Conservation (phyloP, 2,113 vertebrate species). For the Mesitornis unicolor region DNA sequence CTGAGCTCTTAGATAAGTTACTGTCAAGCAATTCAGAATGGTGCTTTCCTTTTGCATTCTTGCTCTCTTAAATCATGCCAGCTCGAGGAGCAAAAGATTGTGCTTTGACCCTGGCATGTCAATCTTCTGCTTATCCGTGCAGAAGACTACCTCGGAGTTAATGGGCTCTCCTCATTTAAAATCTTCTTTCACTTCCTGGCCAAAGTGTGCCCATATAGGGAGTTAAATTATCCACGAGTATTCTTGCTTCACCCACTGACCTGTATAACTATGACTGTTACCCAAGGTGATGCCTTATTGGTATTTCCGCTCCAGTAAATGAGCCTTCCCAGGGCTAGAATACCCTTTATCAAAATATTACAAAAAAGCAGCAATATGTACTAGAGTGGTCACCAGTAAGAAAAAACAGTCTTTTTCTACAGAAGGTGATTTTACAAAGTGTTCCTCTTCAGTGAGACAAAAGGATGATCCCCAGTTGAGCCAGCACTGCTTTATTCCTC, state of each 20-base stretch:
- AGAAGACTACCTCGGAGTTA: neutral
- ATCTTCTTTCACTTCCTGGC: neutral
- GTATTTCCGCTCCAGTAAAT: conserved; percentile 22
- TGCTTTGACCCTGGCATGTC: conserved; percentile 20
- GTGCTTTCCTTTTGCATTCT: conserved; percentile 23
- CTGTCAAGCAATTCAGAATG: neutral
- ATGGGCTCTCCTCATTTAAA: neutral
- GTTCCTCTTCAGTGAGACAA: neutral
- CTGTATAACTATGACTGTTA: conserved; percentile 5
- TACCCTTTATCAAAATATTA: neutral
- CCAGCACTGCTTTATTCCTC: neutral
- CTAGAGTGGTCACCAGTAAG: neutral
- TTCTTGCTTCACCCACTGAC: conserved; percentile 23
- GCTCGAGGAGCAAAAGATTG: neutral
- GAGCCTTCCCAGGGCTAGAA: neutral
- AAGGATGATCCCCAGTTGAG: neutral
- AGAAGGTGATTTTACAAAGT: neutral
- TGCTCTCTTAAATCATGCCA: neutral
- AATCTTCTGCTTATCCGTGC: conserved; percentile 10
- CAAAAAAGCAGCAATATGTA: neutral
- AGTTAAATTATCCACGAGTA: neutral
- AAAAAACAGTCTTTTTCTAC: neutral
- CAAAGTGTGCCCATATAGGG: neutral
- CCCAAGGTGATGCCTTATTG: neutral
- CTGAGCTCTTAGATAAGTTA: conserved; percentile 2